These are phyloP conservation scores for Engraulis encrasicolus DNA, from an alignment of 2,113 vertebrate genomes.

Conservation along the genomic window DNA sequence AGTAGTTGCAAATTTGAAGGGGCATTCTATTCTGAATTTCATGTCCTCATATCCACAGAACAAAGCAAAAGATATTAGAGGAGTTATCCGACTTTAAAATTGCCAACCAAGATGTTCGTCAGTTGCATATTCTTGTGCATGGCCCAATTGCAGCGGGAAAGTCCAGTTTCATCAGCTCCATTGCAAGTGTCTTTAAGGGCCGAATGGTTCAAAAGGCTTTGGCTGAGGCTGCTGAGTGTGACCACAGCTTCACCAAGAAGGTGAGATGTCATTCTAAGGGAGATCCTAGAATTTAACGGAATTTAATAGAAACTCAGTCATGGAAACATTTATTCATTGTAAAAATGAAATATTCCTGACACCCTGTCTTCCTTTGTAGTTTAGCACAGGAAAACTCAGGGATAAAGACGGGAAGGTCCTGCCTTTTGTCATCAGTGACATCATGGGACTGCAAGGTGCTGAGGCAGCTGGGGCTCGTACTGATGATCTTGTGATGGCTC, in stretches of 20 bases:
- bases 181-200: slow-evolving; percentile 36
- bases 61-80: not conserved
- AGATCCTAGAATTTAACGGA: not conserved
- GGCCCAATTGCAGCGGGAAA: slow-evolving; percentile 48
- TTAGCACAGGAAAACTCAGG: not conserved
- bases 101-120: not conserved
- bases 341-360: not conserved
- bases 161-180: slow-evolving; percentile 61
- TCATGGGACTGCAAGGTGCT: not conserved
- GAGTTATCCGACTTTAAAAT: not conserved
- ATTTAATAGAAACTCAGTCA: not conserved
- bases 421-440: not conserved
- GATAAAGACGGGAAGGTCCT: not conserved
- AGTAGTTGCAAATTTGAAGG: too few species aligned
- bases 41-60: not conserved
- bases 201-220: not conserved
- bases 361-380: not conserved
- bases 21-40: too few species aligned
- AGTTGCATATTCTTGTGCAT: slow-evolving; percentile 44
- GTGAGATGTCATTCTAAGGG: slow-evolving; percentile 14
- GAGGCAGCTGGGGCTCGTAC: not conserved
- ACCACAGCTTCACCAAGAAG: slow-evolving; percentile 13
- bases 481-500: not conserved
- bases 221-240: not conserved
- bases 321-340: not conserved